Evolutionary conservation across 1,140 invertebrate species (phyloP), one percentile per base, ranked within the genome.

Genomic region (Cotesia chilonis): DNA sequence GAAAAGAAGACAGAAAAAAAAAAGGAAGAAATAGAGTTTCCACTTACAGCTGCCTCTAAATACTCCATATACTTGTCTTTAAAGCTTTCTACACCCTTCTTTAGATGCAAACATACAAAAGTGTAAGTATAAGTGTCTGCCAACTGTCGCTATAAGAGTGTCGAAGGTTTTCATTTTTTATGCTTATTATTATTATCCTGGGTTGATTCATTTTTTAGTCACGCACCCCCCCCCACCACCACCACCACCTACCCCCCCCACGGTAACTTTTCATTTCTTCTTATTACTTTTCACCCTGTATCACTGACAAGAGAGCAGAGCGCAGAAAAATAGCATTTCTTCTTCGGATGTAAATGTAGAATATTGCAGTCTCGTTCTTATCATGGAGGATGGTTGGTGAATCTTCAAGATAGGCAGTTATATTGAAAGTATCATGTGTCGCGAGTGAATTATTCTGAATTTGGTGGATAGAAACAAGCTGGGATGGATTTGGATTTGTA

Each of bases 201-300:
- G 28, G 28, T 47, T 47, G 6, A 47, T 66, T 65, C 37, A 36
- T 37, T 38, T 57, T 55, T 64, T 37, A 51, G 17, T 52, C 37
- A n/a, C n/a, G n/a, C n/a, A 28, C 52, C 28, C 41, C 57, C 59
- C 59, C 12, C n/a, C n/a, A n/a, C n/a, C n/a, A n/a, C n/a, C n/a
- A n/a, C n/a, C n/a, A n/a, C n/a, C 51, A 51, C 28, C 47, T 55
- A 9, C 52, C 51, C 28, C 63, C 51, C 52, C 63, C 63, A 51
- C 65, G 61, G 60, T 51, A 61, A 71, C 70, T 71, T 66, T 71
- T 71, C 70, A 71, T 71, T 66, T 54, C 41, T 71, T 71, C 51
- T 65, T 71, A 71, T 55, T 71, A 65, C 63, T 71, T 68, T 68
- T 68, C 54, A 37, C 66, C 47, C 66, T 17, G 64, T 66, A 66